phyloP scores from a whole-genome alignment of 2,797 vertebrate genomes.

The Peromyscus attwateri region DNA sequence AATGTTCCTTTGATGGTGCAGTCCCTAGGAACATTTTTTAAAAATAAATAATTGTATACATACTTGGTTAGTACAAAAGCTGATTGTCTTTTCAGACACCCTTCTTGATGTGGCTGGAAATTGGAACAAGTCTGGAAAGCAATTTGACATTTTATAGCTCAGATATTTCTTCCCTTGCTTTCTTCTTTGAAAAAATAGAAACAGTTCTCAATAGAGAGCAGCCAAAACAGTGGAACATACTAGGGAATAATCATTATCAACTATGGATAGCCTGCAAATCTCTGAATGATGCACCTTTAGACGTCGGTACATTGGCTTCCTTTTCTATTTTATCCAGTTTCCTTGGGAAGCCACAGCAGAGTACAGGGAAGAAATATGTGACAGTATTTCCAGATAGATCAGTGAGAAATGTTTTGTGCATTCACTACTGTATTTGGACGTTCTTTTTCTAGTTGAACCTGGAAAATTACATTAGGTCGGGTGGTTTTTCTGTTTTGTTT shows the following conservation, averaged over 20 bases:
- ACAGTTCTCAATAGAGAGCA: conserved; percentile 83
- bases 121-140: conserved; percentile 88
- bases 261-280: conserved; percentile 83
- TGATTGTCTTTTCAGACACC: conserved; percentile 90
- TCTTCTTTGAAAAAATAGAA: conserved; percentile 86
- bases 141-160: conserved; percentile 89
- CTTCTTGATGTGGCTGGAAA: conserved; percentile 90
- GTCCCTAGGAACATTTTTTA: conserved; percentile 73
- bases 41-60: conserved; percentile 83
- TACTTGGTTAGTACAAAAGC: conserved; percentile 86
- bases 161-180: conserved; percentile 88
- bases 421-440: conserved; percentile 69
- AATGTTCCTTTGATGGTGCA: conserved; percentile 82
- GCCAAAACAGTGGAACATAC: conserved; percentile 87
- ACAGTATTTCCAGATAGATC: conserved; percentile 30
- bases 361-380: not conserved
- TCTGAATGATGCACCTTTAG: conserved; percentile 75
- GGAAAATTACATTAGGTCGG: conserved; percentile 68
- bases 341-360: conserved; percentile 63
- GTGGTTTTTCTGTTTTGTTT: conserved; percentile 75
- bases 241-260: conserved; percentile 84
- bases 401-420: conserved; percentile 58
- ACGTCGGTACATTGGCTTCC: conserved; percentile 73
- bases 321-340: conserved; percentile 44
- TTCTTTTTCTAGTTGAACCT: conserved; percentile 69